Conservation (phyloP, 2,888 invertebrate species). For the Aelia acuminata region DNA sequence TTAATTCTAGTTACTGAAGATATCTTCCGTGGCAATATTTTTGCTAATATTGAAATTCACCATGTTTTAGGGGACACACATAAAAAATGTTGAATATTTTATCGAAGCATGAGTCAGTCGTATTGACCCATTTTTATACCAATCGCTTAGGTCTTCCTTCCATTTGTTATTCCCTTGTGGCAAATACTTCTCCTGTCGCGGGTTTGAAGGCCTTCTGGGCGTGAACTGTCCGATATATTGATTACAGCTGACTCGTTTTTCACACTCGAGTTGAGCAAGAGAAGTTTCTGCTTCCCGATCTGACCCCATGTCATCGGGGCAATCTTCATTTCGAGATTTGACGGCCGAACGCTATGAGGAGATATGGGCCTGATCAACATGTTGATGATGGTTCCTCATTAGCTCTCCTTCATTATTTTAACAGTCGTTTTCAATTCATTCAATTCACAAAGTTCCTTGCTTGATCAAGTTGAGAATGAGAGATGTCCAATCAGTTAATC, state of each 20-base stretch:
- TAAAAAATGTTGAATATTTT: not conserved
- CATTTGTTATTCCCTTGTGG: not conserved
- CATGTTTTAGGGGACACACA: no score
- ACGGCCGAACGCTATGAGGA: not conserved
- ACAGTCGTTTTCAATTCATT: not conserved
- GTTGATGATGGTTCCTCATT: not conserved
- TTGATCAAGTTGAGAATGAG: no score
- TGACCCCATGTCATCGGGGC: not conserved
- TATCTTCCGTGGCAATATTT: no score
- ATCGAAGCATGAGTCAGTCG: not conserved
- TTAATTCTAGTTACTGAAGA: no score
- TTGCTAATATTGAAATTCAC: no score
- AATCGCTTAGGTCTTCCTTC: not conserved
- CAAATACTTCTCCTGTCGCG: not conserved
- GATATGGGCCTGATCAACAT: not conserved
- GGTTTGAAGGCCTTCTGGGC: not conserved
- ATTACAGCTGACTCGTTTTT: conserved; percentile 1
- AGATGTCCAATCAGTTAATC: no score
- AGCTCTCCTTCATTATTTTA: not conserved
- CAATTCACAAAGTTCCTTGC: not conserved
- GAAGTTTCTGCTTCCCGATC: not conserved
- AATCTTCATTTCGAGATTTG: not conserved
- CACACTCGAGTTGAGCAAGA: not conserved
- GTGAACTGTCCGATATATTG: not conserved
- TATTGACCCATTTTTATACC: not conserved